These are phyloP conservation scores for Gallinago solitaria DNA, from an alignment of 2,797 vertebrate genomes.

Conservation along the genomic window DNA sequence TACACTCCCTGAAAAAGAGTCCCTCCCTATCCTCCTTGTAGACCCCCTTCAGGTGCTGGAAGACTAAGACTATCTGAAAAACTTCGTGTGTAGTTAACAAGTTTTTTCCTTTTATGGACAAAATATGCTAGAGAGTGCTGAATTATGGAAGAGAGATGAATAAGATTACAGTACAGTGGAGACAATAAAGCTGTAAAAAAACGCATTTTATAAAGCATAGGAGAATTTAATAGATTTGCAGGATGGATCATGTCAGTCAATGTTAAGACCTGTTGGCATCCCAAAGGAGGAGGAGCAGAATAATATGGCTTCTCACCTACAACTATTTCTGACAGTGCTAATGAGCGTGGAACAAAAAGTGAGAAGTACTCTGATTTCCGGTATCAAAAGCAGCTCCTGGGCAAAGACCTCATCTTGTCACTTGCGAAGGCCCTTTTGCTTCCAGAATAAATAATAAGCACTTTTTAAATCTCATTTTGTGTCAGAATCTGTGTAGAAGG, in stretches of 20 bases:
- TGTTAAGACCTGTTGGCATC: not conserved
- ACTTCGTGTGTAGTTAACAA: not conserved
- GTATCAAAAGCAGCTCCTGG: not conserved
- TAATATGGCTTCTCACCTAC: not conserved
- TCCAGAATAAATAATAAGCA: not conserved
- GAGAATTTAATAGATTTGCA: not conserved
- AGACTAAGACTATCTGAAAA: no score
- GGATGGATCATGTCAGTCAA: not conserved
- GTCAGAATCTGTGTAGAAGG: not conserved
- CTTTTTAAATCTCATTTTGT: not conserved
- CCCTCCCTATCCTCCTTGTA: no score
- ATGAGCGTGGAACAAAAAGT: not conserved
- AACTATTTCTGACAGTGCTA: constrained; percentile 2
- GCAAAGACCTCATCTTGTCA: not conserved
- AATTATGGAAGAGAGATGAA: not conserved
- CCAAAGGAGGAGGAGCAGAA: not conserved
- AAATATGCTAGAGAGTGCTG: not conserved
- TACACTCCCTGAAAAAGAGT: no score
- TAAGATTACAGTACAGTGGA: not conserved
- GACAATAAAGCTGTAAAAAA: not conserved
- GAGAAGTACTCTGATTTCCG: not conserved
- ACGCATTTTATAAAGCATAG: not conserved
- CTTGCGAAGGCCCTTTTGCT: not conserved
- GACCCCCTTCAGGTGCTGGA: no score
- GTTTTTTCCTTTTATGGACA: not conserved